Base-by-base conservation (phyloP, 2,113 vertebrate genomes). In the Rhea pennata region DNA sequence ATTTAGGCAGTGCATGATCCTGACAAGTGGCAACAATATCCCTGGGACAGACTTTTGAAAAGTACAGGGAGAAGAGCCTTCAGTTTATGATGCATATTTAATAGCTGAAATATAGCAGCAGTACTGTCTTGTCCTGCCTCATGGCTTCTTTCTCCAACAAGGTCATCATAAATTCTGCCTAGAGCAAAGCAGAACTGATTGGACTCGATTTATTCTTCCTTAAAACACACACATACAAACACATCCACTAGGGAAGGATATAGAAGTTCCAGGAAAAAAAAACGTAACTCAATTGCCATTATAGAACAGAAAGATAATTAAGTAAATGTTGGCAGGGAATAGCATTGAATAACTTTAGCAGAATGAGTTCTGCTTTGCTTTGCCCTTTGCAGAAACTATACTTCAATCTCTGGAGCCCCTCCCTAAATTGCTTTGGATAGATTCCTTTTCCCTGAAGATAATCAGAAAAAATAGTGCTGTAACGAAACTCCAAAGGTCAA, bases 241-340 rank as follows among this genome's bases (percentile, higher is more conserved):
- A 94, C 81, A 92, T 90, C 86, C 88, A 87, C 81, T 56, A 65
- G 87, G 80, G 95, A 89, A 94, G 84, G 84, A 92, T 72, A 92
- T 53, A 93, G 85, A 91, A 95, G 80, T 97, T 97, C 93, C 93
- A 93, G 95, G 95, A 96, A 97, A 92, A 97, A 92, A 95, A 97
- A 92, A 89, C 1, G 24, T 97, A 97, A 97, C 95, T 97, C 96
- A 97, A 95, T 95, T 96, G 93, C 91, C 86, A 84, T 92, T 94
- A 96, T 77, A 97, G 95, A 96, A 95, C 72, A 95, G 94, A 90
- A 96, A 93, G 93, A 97, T 95, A 97, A 97, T 96, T 97, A 96
- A 96, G 91, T 96, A 95, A 94, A 97, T 94, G 93, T 92, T 96
- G 97, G 88, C 95, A 86, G 86, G 93, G 93, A 78, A 96, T 88